Base-by-base conservation (phyloP, 2,888 invertebrate genomes). In the Exephanes ischioxanthus region DNA sequence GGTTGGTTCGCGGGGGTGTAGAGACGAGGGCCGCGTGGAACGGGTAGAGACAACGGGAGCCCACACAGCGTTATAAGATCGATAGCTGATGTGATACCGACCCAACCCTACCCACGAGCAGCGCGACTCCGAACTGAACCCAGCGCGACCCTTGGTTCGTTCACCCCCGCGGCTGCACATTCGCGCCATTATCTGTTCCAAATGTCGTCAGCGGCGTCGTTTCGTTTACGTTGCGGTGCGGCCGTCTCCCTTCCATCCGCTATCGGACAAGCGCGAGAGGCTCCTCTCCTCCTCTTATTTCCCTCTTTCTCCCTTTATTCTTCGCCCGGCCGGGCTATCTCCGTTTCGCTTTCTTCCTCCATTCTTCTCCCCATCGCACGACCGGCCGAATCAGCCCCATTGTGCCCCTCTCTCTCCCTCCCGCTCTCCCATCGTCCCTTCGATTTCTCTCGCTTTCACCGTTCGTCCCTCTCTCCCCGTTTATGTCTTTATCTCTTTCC, bases 71-170 rank as follows among this genome's bases (percentile, higher is more conserved):
- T 93, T 94, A 94, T 94, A 94, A 94, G 94, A 94, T 94, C 94
- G 94, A 93, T 94, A 94, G 93, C 92, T 93, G 94, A 94, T 93
- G 93, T 92, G 94, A 93, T 94, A 93, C 92, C 94, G 90, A 92
- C 92, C 91, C 92, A 90, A 89, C 90, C 90, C 90, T 88, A 91
- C 88, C 88, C 87, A 80, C 33, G 77, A 77, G 80, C 71, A 80
- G 77, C 68, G 83, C 79, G 83, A 83, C 84, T 80, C 87, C 89
- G 85, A 89, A 91, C 91, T 84, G 90, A 92, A 92, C 92, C 90
- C 90, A 90, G 90, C 89, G 84, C 93, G 90, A 92, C 92, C 90
- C 92, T 93, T 92, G 92, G 94, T 94, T 94, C 94, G 93, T 94
- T 94, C 94, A 94, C 93, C 94, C 94, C 92, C 94, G 92, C 93